Conservation (phyloP, 2,888 invertebrate species). For the Conchocele bisecta region DNA sequence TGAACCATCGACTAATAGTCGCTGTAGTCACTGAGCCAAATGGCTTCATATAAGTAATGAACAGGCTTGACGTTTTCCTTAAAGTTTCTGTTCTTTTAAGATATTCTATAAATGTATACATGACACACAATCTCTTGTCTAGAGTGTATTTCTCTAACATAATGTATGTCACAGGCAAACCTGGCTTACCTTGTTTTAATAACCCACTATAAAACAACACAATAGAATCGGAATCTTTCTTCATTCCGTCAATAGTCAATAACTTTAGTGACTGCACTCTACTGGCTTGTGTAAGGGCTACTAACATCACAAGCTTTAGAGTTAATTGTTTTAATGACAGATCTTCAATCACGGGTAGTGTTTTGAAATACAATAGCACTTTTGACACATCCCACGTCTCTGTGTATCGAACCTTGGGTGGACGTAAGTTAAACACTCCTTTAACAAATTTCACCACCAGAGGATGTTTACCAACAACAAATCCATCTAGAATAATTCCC, state of each 20-base stretch:
- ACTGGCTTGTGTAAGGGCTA: conserved; percentile 31
- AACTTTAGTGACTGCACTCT: conserved; percentile 14
- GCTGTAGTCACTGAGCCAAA: conserved; percentile 20
- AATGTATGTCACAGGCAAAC: conserved; percentile 17
- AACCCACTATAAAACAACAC: conserved; percentile 17
- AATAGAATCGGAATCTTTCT: conserved; percentile 14
- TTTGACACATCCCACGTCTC: conserved; percentile 34
- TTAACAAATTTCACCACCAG: conserved; percentile 22
- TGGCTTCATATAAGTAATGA: conserved; percentile 40
- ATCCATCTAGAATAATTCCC: conserved; percentile 22
- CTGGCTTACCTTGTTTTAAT: conserved; percentile 25
- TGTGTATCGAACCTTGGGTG: conserved; percentile 25
- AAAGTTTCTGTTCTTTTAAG: conserved; percentile 29
- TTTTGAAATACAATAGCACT: conserved; percentile 18
- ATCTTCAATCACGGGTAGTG: neutral
- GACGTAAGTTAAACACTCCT: conserved; percentile 30
- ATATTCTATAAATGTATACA: conserved; percentile 38
- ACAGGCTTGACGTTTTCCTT: conserved; percentile 5
- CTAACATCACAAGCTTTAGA: conserved; percentile 28
- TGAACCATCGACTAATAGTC: conserved; percentile 1
- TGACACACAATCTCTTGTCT: conserved; percentile 46
- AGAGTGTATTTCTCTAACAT: conserved; percentile 26
- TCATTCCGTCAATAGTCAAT: conserved; percentile 5
- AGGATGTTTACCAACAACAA: conserved; percentile 35
- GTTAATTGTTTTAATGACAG: conserved; percentile 22